A percentile compares a stretch with the other conserved stretches of the same genome.
Conservation (phyloP, 2,797 vertebrate genomes). For the Ficedula albicollis region DNA sequence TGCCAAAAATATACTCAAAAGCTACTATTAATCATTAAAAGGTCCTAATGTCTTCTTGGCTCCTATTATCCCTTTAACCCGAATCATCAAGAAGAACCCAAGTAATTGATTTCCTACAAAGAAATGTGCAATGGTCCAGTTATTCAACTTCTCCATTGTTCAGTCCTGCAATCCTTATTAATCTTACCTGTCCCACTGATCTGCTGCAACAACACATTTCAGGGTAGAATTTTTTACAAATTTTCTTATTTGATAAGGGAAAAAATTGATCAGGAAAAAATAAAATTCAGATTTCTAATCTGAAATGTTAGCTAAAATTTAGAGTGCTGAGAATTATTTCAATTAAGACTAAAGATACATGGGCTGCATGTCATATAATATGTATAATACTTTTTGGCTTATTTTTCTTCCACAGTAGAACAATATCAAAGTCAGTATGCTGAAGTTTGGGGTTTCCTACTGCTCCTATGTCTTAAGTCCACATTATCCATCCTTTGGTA, state of each 20-base stretch:
- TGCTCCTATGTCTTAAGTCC: neutral
- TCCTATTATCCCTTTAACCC: conserved; percentile 33
- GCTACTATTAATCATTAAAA: conserved; percentile 27
- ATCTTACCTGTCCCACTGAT: neutral
- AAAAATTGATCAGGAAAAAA: neutral
- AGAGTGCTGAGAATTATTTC: neutral
- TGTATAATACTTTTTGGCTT: neutral
- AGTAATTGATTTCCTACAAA: conserved; percentile 46
- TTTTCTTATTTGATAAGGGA: neutral
- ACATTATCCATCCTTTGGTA: neutral
- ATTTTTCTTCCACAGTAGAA: neutral
- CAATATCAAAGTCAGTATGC: neutral
- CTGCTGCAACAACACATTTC: neutral
- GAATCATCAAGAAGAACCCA: conserved; percentile 35
- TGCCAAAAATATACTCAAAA: conserved; percentile 34
- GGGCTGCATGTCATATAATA: neutral
- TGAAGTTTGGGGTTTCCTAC: neutral
- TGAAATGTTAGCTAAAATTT: neutral
- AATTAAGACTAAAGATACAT: neutral
- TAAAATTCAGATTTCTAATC: neutral
- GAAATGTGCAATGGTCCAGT: conserved; percentile 21
- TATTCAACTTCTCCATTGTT: neutral
- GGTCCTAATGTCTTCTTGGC: conserved; percentile 2
- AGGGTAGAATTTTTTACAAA: neutral
- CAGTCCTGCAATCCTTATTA: neutral